phyloP scores from a whole-genome alignment of 2,888 invertebrate genomes.

The Sympetrum striolatum region DNA sequence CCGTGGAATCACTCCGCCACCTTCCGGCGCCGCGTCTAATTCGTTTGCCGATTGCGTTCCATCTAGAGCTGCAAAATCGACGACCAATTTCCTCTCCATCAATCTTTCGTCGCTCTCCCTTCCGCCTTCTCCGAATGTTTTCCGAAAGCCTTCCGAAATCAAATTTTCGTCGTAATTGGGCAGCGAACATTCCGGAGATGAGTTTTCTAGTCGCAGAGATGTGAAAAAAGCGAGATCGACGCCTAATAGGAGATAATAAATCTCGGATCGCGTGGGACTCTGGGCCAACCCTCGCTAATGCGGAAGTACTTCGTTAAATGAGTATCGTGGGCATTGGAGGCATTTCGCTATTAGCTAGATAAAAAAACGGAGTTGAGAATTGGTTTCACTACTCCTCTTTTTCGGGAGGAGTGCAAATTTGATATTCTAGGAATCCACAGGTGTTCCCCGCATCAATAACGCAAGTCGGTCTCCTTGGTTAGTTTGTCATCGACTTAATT shows the following conservation, averaged over 20 bases:
- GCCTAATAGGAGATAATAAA: background rate
- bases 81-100: conserved; percentile 6
- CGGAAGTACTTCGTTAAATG: background rate
- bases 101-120: background rate
- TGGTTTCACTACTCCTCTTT: background rate
- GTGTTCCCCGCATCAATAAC: background rate
- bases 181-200: background rate
- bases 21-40: conserved; percentile 21
- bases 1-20: background rate
- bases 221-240: background rate
- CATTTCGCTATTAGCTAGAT: background rate
- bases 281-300: background rate
- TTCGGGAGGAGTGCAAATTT: background rate
- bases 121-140: background rate
- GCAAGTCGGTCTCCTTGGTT: too few relatives aligned
- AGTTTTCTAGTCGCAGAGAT: background rate
- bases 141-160: background rate
- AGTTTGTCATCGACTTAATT: too few relatives aligned
- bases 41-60: background rate
- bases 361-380: too few relatives aligned
- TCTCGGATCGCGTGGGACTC: background rate
- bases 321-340: background rate
- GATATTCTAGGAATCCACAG: background rate
- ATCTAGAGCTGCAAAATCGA: background rate
- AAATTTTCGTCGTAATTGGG: background rate